Evolutionary conservation across 2,888 invertebrate genomes (phyloP).

Genomic region (Cryptus armator): DNA sequence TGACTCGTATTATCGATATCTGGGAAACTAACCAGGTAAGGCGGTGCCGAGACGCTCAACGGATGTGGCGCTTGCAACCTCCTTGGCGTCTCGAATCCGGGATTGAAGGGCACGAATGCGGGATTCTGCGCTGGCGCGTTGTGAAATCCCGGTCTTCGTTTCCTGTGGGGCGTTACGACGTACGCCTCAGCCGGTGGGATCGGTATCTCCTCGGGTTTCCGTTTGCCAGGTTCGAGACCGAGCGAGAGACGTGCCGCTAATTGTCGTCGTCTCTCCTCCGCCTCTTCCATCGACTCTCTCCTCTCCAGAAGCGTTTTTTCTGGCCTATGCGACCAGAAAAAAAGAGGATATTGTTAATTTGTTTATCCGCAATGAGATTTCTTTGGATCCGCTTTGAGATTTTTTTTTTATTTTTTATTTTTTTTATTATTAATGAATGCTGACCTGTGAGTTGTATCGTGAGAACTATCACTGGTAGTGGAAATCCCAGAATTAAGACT

Average conservation of each 20-base stretch:
- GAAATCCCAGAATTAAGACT: conserved; percentile 85
- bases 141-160: conserved; percentile 94
- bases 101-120: conserved; percentile 92
- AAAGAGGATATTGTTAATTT: conserved; percentile 34
- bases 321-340: conserved; percentile 72
- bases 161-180: conserved; percentile 94
- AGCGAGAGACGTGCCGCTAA: conserved; percentile 85
- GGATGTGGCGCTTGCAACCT: conserved; percentile 89
- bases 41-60: conserved; percentile 91
- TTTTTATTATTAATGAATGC: conserved; percentile 17
- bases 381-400: not conserved
- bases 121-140: conserved; percentile 95
- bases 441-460: conserved; percentile 82
- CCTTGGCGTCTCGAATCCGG: conserved; percentile 85
- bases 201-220: conserved; percentile 89
- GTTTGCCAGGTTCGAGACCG: conserved; percentile 89
- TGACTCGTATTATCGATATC: not conserved
- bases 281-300: conserved; percentile 83
- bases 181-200: conserved; percentile 92
- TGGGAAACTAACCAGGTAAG: conserved; percentile 85
- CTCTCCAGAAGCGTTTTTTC: conserved; percentile 82
- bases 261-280: conserved; percentile 82
- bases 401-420: not conserved
- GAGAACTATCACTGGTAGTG: conserved; percentile 83
- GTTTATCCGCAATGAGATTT: not conserved